These are phyloP conservation scores for Ephialtes manifestator DNA, from an alignment of 2,888 invertebrate genomes.

Conservation along the genomic window DNA sequence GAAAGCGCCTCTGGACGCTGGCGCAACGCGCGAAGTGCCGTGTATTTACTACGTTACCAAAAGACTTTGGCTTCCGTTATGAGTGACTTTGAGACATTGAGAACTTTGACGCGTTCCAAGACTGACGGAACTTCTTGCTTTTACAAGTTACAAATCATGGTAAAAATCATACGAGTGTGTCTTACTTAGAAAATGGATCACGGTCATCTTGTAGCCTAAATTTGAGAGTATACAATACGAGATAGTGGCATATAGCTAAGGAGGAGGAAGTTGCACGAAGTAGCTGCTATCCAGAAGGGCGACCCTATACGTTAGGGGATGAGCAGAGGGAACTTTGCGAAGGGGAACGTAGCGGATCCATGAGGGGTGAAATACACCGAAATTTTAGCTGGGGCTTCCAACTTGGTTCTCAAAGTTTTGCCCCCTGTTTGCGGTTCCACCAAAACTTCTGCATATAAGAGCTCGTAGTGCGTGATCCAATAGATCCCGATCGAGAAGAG, in stretches of 20 bases:
- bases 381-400: conserved; percentile 3
- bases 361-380: conserved; percentile 4
- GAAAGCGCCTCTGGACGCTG: conserved; percentile 15
- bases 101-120: neutral
- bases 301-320: conserved; percentile 1
- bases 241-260: neutral
- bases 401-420: conserved; percentile 6
- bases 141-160: neutral
- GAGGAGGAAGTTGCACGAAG: neutral
- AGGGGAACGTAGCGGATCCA: conserved; percentile 1
- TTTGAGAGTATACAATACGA: neutral
- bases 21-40: conserved; percentile 11
- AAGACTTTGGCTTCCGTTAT: conserved; percentile 9
- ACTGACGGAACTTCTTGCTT: neutral
- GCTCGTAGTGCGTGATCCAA: neutral
- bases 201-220: neutral
- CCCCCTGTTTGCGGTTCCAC: neutral
- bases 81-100: neutral
- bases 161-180: too few species aligned
- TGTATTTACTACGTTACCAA: neutral
- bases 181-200: neutral
- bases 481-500: neutral
- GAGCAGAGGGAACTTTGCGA: neutral
- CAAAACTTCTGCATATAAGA: neutral
- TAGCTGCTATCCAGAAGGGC: neutral